Evolutionary conservation across 2,888 invertebrate genomes (phyloP), one percentile per base, ranked within the genome.

Genomic region (Spilosoma lubricipeda): DNA sequence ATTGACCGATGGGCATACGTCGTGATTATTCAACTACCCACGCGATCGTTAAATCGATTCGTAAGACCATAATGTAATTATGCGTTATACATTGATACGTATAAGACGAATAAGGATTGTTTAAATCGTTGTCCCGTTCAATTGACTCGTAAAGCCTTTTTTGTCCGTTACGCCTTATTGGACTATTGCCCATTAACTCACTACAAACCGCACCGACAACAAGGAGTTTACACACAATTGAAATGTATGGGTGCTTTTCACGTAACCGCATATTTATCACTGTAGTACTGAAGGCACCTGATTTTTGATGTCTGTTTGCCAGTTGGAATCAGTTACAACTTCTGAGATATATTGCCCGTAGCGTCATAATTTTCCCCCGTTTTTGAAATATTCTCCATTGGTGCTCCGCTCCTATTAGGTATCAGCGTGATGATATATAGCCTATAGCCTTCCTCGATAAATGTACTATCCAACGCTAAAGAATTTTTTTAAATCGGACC

Each of bases 21-120:
- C 72, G 80, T 78, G 88, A 86, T 89, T 87, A 89, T 86, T 87
- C 82, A 80, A 77, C 87, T 72, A 77, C 92, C 92, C 87, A 91
- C 91, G 88, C 90, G 81, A 83, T 89, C 82, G 86, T 87, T 87
- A 90, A 80, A 82, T 80, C 82, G 82, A 87, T 84, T 86, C 87
- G 80, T 84, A 80, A 77, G 81, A 82, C 85, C 79, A 82, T 83
- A 82, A 83, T 85, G 86, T 87, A 88, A 89, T 88, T 86, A 85
- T 75, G 75, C 77, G 80, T 85, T 82, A 88, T 72, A 18, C 75
- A 72, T 76, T 77, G 67, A 77, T 76, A 52, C 52, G 23, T 23
- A 75, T 80, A 68, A 75, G 69, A 72, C 77, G 72, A 77, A 78
- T 79, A 79, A 72, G 72, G 67, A 69, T 73, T 75, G 59, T 73